Percentiles rank a stretch among this genome's conserved stretches.
Evolutionary conservation across 2,888 invertebrate genomes (phyloP).

Genomic region (Leptinotarsa peninsularis): DNA sequence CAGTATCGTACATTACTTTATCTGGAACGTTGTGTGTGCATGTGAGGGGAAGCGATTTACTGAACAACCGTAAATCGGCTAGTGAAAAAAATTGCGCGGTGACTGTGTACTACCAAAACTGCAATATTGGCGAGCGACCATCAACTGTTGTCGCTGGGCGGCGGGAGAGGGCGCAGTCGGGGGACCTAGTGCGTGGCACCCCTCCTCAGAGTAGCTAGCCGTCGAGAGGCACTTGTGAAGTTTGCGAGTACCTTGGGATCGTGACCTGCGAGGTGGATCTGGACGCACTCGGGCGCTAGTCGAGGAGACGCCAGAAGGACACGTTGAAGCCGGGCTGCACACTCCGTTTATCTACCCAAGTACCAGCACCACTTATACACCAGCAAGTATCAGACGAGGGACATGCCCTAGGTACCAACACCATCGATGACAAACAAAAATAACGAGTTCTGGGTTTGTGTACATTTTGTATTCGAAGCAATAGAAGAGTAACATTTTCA

Average conservation of each 20-base stretch:
- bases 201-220: slow-evolving; percentile 84
- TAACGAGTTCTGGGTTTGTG: no score
- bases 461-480: no score
- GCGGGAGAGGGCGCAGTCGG: slow-evolving; percentile 58
- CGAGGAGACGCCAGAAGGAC: slow-evolving; percentile 64
- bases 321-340: slow-evolving; percentile 75
- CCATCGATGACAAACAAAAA: slow-evolving; percentile 27
- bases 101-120: slow-evolving; percentile 92
- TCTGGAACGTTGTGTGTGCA: neutral
- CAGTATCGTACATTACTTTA: neutral
- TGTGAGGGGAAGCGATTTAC: slow-evolving; percentile 14
- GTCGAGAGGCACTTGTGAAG: slow-evolving; percentile 93
- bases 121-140: slow-evolving; percentile 92
- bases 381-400: slow-evolving; percentile 37
- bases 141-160: slow-evolving; percentile 73
- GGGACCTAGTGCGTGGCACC: slow-evolving; percentile 68
- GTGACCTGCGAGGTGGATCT: slow-evolving; percentile 82
- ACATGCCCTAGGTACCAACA: slow-evolving; percentile 41
- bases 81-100: slow-evolving; percentile 62
- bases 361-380: slow-evolving; percentile 56
- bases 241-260: slow-evolving; percentile 95
- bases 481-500: no score
- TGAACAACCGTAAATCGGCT: slow-evolving; percentile 27
- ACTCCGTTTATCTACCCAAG: slow-evolving; percentile 81
- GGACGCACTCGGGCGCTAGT: slow-evolving; percentile 63